phyloP scores from a whole-genome alignment of 2,113 vertebrate species.

The Gnathonemus longibarbis region DNA sequence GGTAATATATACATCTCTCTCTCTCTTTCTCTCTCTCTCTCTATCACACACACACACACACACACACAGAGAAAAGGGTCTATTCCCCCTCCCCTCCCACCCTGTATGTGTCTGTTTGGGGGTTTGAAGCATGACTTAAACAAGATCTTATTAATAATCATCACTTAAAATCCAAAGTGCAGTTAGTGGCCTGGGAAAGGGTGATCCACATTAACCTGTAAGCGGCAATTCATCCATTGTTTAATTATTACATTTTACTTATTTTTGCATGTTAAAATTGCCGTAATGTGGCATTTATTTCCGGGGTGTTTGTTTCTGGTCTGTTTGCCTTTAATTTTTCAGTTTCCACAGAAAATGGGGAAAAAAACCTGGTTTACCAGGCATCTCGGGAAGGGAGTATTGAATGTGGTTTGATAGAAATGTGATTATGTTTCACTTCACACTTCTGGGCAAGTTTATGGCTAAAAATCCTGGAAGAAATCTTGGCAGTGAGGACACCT shows the following conservation, averaged over 20 bases:
- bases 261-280: background rate
- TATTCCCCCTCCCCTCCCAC: constrained; percentile 29
- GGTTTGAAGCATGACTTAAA: background rate
- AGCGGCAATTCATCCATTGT: background rate
- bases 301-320: background rate
- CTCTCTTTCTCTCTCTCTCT: too few relatives aligned
- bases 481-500: background rate
- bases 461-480: background rate
- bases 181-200: background rate
- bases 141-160: background rate
- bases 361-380: background rate
- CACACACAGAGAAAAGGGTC: constrained; percentile 61
- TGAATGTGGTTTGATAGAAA: background rate
- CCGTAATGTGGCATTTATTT: background rate
- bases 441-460: background rate
- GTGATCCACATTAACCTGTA: background rate
- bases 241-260: background rate
- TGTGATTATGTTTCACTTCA: background rate
- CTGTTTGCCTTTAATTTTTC: background rate
- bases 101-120: background rate
- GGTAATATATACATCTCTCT: too few relatives aligned
- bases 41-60: background rate
- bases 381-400: background rate
- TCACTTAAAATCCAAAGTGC: background rate
- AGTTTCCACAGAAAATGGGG: background rate